Evolutionary conservation across 2,888 invertebrate genomes (phyloP).

Genomic region (Amblyjoppa fuscipennis): DNA sequence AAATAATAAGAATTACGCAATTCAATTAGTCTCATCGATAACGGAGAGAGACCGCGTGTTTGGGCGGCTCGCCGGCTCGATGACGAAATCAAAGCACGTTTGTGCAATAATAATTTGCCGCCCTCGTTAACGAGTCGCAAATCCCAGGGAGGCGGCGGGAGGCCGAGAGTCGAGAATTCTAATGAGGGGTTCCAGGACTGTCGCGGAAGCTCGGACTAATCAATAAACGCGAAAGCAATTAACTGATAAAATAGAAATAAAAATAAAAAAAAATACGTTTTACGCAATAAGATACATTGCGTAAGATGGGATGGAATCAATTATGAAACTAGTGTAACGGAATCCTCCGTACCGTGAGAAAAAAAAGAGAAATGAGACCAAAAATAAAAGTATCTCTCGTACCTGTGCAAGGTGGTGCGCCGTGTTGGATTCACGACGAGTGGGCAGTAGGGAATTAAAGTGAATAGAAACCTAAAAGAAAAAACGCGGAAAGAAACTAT

Average conservation of each 20-base stretch:
- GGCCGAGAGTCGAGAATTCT: slow-evolving; percentile 45
- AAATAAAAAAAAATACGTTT: not conserved
- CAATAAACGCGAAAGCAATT: slow-evolving; percentile 14
- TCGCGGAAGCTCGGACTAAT: slow-evolving; percentile 25
- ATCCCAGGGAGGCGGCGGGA: slow-evolving; percentile 9
- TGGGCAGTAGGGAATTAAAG: slow-evolving; percentile 23
- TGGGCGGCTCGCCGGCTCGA: slow-evolving; percentile 1
- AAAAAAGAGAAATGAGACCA: not conserved
- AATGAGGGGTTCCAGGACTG: slow-evolving; percentile 39
- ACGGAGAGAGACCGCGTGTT: not conserved
- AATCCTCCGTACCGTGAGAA: not conserved
- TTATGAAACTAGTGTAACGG: too few relatives aligned
- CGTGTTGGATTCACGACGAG: not conserved
- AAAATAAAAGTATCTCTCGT: not conserved
- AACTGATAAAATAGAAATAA: not conserved
- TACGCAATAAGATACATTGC: too few relatives aligned
- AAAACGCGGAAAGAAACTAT: slow-evolving; percentile 39
- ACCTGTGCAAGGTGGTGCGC: not conserved
- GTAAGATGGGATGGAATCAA: too few relatives aligned
- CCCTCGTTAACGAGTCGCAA: slow-evolving; percentile 54
- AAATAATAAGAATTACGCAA: slow-evolving; percentile 77
- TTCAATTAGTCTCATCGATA: slow-evolving; percentile 77
- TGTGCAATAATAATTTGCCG: slow-evolving; percentile 60
- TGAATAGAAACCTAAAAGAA: not conserved
- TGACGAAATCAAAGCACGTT: slow-evolving; percentile 65